A percentile compares a stretch with the other conserved stretches of the same genome.
These are phyloP conservation scores for Argentina silus DNA, from an alignment of 2,797 vertebrate species.

Conservation along the genomic window DNA sequence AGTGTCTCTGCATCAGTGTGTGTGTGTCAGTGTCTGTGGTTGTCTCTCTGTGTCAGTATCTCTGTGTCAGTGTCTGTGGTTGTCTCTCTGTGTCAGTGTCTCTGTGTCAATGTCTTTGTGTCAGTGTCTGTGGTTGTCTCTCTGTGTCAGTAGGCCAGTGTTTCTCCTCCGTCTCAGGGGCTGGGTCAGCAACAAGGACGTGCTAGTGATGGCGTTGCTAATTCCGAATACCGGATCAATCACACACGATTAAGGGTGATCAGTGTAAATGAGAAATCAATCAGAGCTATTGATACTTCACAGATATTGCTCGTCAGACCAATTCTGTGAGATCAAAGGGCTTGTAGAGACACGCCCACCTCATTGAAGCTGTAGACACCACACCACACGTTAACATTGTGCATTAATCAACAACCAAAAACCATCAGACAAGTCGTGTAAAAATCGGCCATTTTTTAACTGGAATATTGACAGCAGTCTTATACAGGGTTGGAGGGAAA, in stretches of 20 bases:
- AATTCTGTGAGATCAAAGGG: constrained; percentile 50
- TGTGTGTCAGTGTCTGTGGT: not conserved
- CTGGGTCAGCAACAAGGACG: constrained; percentile 42
- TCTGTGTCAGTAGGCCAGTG: constrained; percentile 25
- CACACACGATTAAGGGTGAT: constrained; percentile 65
- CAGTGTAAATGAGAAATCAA: constrained; percentile 72
- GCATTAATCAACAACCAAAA: constrained; percentile 57
- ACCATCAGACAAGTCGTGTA: constrained; percentile 24
- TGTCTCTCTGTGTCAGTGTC: not conserved
- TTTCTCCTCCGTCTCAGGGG: constrained; percentile 38
- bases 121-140: constrained; percentile 15
- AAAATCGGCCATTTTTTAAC: constrained; percentile 1
- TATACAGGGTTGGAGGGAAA: constrained; percentile 39
- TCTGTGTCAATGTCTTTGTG: not conserved
- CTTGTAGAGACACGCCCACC: constrained; percentile 53
- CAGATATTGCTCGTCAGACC: constrained; percentile 44
- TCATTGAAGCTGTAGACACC: constrained; percentile 59
- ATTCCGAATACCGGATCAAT: constrained; percentile 66
- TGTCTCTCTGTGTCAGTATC: constrained; percentile 1
- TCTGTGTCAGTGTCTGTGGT: not conserved
- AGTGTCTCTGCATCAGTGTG: not conserved
- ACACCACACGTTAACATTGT: constrained; percentile 63
- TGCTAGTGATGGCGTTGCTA: constrained; percentile 55
- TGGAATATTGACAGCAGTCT: constrained; percentile 42
- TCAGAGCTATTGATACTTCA: constrained; percentile 59